Base-by-base conservation (phyloP, 1,140 invertebrate genomes). In the Sycophaga agraensis region DNA sequence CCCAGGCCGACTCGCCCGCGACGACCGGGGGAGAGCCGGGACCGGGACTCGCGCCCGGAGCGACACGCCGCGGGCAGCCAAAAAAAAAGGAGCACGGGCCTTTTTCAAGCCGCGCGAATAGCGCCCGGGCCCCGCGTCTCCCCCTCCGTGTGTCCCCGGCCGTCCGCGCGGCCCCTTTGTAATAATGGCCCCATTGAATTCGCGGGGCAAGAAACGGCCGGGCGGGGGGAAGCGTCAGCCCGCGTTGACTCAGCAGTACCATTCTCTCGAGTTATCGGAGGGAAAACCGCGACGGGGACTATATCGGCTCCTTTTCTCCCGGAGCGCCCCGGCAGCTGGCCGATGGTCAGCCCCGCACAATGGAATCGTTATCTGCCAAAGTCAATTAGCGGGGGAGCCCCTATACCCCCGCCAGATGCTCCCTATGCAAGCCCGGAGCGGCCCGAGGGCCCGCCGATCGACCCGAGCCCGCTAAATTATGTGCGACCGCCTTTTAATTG, bases 201-300 rank as follows among this genome's bases (percentile, higher is more conserved):
- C 28, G 50, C 37, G 50, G 2, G 35, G 14, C 4, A 0, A 19
- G 49, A 51, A 21, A 45, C 12, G 21, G 51, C 35, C 21, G 40
- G 37, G 24, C 28, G 42, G n/a, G 42, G 4, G 42, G n/a, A 17
- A 19, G 42, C 4, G 42, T 11, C 12, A 45, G 42, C 66, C 64
- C 64, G 65, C 59, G 68, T 70, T 68, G 70, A 73, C 66, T 74
- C 73, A 73, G 71, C 71, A 71, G 64, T 70, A 69, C 69, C 50
- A 70, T 71, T 70, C n/a, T 28, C 68, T 21, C 22, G 2, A 6
- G 2, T 69, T 72, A 70, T 70, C 68, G 66, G 64, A 59, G 49
- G 57, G 59, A 63, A 66, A 68, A 69, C 66, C 62, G 63, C 67
- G 63, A 69, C 63, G 26, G 46, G 42, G 54, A 40, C 34, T 24